Base-by-base conservation (phyloP, 2,797 vertebrate genomes). In the Gymnoscopelus braueri region DNA sequence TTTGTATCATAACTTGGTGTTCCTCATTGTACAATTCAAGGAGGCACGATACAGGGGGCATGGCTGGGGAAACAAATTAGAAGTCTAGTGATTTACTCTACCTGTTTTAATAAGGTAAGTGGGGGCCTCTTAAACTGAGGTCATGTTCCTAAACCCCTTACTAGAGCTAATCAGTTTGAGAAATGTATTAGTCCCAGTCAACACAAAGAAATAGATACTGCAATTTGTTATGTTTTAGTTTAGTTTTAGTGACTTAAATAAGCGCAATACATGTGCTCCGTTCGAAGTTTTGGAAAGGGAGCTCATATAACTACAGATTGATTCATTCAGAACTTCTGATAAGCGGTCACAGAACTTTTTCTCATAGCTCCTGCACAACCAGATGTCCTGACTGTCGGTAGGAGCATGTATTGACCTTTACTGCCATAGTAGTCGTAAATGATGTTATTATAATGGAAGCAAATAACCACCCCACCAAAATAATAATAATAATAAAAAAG, bases 11-110 rank as follows among this genome's bases (percentile, higher is more conserved):
- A 44, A 29, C 26, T 29, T 50, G 56, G 51, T 9, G 51, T 69
- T 48, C 68, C 62, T 26, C 9, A 2, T 54, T 62, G 63, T 76
- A 54, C 44, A 39, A 29, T 67, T 72, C 69, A 70, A 69, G 51
- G 63, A 68, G 61, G 48, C 61, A 49, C 67, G 67, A 74, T 52
- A 67, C 60, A 63, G 69, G 57, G 62, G 75, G 84, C 77, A 85
- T 78, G 35, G 35, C 82, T 89, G 85, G 84, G 72, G 85, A 85
- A 78, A 87, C 89, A 83, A 91, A 92, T 91, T 87, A 90, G 85
- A 69, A 77, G 74, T 78, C 74, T 79, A 74, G 66, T 86, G 89
- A 93, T 93, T 93, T 91, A 90, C 82, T 89, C 82, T 84, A 74
- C 80, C 75, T 77, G 64, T 77, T 85, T 86, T 89, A 84, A 83